Conservation (phyloP, 1,140 invertebrate species). For the Pemphigus obesinymphae region DNA sequence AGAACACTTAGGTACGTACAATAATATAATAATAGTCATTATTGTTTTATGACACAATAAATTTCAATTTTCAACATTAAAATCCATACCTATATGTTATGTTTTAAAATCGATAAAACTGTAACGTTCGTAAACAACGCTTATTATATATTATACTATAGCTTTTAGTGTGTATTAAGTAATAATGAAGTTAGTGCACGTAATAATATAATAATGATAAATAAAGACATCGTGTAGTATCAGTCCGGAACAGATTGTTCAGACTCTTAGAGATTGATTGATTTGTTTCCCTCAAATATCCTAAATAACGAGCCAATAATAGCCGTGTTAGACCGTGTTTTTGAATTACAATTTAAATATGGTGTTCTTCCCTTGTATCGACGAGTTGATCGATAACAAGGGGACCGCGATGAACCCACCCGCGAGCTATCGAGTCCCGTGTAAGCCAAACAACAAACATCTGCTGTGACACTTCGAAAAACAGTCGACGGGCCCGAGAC, state of each 20-base stretch:
- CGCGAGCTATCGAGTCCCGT: not conserved
- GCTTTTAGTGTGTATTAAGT: not conserved
- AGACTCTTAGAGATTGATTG: not conserved
- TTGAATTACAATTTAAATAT: not conserved
- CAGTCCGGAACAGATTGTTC: too few relatives aligned
- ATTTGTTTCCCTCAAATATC: not conserved
- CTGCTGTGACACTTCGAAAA: constrained; percentile 32
- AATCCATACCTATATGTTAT: not conserved
- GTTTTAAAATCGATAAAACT: not conserved
- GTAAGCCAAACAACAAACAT: constrained; percentile 29
- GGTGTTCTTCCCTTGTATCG: not conserved
- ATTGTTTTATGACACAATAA: not conserved
- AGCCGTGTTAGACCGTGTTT: not conserved
- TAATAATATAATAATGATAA: not conserved
- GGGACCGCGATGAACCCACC: constrained; percentile 1
- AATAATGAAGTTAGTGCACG: not conserved
- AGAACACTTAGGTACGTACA: too few relatives aligned
- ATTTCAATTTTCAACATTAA: not conserved
- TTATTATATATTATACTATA: not conserved
- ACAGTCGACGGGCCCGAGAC: not conserved
- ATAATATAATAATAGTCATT: not conserved
- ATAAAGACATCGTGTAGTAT: not conserved
- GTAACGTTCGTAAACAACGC: not conserved
- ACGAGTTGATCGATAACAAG: constrained; percentile 7
- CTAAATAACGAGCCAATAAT: constrained; percentile 7